These are phyloP conservation scores for Pseudomyrmex sp. DNA, from an alignment of 1,140 invertebrate genomes.

Conservation along the genomic window DNA sequence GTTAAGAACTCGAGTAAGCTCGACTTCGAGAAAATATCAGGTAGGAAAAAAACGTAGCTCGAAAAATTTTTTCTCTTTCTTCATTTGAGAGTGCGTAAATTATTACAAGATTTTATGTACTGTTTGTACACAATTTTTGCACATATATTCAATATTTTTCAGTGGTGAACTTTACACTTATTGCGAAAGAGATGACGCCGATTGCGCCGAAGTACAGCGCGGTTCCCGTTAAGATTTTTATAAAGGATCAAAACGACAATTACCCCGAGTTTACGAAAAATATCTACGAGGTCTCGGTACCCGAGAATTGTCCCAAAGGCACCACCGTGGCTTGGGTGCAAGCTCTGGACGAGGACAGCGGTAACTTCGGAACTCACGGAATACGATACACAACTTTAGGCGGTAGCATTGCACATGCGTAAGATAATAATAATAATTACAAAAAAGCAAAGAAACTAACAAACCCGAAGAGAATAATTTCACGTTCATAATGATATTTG, in stretches of 20 bases:
- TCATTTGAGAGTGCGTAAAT: no score
- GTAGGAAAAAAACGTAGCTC: conserved; percentile 67
- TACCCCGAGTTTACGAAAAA: conserved; percentile 94
- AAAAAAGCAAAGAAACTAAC: background rate
- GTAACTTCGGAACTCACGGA: conserved; percentile 93
- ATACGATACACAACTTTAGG: conserved; percentile 94
- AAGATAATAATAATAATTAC: conserved; percentile 82
- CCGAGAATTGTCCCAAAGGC: conserved; percentile 93
- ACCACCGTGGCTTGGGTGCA: conserved; percentile 93
- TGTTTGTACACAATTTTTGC: no score
- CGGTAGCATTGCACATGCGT: conserved; percentile 93
- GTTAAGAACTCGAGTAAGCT: conserved; percentile 93
- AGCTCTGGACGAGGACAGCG: conserved; percentile 94
- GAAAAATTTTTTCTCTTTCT: no score
- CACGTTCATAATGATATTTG: background rate
- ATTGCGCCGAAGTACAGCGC: conserved; percentile 90
- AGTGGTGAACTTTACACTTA: conserved; percentile 93
- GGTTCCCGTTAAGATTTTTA: conserved; percentile 93
- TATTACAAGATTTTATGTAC: no score
- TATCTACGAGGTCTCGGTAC: conserved; percentile 91
- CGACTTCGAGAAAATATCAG: conserved; percentile 93
- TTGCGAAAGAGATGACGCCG: conserved; percentile 93
- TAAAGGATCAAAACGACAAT: conserved; percentile 97
- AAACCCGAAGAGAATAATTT: conserved; percentile 40
- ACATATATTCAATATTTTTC: conserved; percentile 76